Evolutionary conservation across 2,888 invertebrate genomes (phyloP).

Genomic region (Molanna angustata): DNA sequence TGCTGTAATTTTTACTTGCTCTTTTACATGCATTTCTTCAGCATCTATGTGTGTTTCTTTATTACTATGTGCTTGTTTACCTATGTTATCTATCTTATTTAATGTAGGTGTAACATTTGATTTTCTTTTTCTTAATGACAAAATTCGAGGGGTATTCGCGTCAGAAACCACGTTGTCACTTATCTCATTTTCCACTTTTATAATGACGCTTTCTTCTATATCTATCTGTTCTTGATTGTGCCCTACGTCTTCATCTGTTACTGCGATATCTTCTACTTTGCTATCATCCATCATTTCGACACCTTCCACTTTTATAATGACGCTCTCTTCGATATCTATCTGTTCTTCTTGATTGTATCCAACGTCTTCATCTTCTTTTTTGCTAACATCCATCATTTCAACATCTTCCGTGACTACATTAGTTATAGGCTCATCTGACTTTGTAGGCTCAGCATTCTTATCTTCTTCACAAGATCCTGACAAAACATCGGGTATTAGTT

Average conservation of each 20-base stretch:
- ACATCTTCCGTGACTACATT: not conserved
- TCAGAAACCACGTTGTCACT: no score
- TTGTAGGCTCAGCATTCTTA: not conserved
- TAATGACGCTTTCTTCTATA: slow-evolving; percentile 38
- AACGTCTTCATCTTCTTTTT: not conserved
- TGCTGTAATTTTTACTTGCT: slow-evolving; percentile 7
- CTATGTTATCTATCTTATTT: not conserved
- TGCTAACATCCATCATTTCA: slow-evolving; percentile 1
- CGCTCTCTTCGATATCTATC: no score
- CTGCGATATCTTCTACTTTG: slow-evolving; percentile 4
- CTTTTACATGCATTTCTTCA: slow-evolving; percentile 23
- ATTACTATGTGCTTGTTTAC: no score
- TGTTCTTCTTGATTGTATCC: slow-evolving; percentile 36
- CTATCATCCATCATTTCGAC: slow-evolving; percentile 10
- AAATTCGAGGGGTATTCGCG: slow-evolving; percentile 8
- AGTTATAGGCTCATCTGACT: no score
- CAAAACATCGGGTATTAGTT: slow-evolving; percentile 13
- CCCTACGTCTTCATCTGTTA: no score
- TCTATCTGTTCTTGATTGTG: slow-evolving; percentile 36
- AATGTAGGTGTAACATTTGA: slow-evolving; percentile 34
- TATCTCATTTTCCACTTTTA: slow-evolving; percentile 39
- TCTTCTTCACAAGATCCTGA: not conserved
- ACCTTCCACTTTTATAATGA: slow-evolving; percentile 33
- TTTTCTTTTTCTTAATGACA: slow-evolving; percentile 22
- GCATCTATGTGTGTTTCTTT: slow-evolving; percentile 40